Percentiles rank a stretch among this genome's conserved stretches.
These are phyloP conservation scores for Todus mexicanus DNA, from an alignment of 2,797 vertebrate genomes.

Conservation along the genomic window DNA sequence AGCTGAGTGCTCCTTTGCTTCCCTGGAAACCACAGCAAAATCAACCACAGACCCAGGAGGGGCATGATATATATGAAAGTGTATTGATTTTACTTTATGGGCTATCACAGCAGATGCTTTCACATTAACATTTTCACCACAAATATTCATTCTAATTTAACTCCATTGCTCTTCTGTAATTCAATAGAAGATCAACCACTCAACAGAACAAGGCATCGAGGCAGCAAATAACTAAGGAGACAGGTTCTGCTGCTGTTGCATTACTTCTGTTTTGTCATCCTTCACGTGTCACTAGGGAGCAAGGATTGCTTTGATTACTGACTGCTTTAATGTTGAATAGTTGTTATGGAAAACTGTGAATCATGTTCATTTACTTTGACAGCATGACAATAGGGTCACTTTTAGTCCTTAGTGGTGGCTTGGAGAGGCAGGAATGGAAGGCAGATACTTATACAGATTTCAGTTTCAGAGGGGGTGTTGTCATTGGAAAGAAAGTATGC, in stretches of 20 bases:
- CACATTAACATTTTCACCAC: not conserved
- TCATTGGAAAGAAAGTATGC: not conserved
- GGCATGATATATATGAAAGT: not conserved
- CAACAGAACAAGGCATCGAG: not conserved
- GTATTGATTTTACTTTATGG: constrained; percentile 16
- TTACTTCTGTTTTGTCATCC: constrained; percentile 21
- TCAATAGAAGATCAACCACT: constrained; percentile 9
- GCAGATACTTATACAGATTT: constrained; percentile 4
- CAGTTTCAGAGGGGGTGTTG: not conserved
- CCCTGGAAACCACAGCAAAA: not conserved
- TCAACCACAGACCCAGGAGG: not conserved
- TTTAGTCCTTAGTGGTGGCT: not conserved
- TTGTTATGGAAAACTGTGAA: constrained; percentile 40
- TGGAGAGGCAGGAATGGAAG: not conserved
- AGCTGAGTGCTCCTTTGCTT: not conserved
- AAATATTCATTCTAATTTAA: constrained; percentile 37
- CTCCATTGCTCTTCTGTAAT: not conserved
- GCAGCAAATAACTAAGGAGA: not conserved
- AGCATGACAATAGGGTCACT: constrained; percentile 48
- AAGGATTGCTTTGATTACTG: constrained; percentile 64
- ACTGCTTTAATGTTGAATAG: constrained; percentile 50
- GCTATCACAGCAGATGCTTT: not conserved
- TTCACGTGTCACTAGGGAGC: constrained; percentile 28
- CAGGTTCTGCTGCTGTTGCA: not conserved
- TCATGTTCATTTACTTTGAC: constrained; percentile 62